Evolutionary conservation across 2,113 vertebrate species (phyloP).

Genomic region (Sclerurus mexicanus): DNA sequence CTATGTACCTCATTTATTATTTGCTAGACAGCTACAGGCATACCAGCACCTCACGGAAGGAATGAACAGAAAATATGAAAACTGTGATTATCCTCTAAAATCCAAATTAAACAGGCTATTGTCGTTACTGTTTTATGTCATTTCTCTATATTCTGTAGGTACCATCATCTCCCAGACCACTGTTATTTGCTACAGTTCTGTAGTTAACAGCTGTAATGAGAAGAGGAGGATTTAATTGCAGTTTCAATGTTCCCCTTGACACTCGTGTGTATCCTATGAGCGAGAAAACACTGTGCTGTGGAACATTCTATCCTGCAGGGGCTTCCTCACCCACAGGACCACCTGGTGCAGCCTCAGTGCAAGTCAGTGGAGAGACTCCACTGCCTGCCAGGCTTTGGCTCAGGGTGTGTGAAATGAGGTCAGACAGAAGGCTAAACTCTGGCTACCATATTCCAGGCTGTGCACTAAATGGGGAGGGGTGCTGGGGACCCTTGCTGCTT

Average conservation of each 20-base stretch:
- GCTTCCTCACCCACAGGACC: neutral
- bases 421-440: neutral
- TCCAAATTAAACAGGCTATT: constrained; percentile 66
- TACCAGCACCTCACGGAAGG: constrained; percentile 10
- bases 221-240: neutral
- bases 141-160: constrained; percentile 35
- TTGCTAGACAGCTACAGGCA: constrained; percentile 55
- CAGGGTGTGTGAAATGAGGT: neutral
- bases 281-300: neutral
- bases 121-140: constrained; percentile 4
- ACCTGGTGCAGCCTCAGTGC: neutral
- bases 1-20: constrained; percentile 60
- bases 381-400: neutral
- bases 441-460: accelerated
- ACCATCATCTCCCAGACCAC: neutral
- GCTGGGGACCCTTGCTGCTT: neutral
- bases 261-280: neutral
- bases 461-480: neutral
- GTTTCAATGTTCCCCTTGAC: neutral
- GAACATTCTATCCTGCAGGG: neutral
- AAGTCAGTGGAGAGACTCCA: neutral
- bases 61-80: constrained; percentile 29
- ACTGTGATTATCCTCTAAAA: constrained; percentile 67
- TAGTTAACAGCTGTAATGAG: constrained; percentile 30
- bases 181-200: neutral